These are phyloP conservation scores for Drosophila fungiperda DNA, from an alignment of 2,888 invertebrate species.

Conservation along the genomic window DNA sequence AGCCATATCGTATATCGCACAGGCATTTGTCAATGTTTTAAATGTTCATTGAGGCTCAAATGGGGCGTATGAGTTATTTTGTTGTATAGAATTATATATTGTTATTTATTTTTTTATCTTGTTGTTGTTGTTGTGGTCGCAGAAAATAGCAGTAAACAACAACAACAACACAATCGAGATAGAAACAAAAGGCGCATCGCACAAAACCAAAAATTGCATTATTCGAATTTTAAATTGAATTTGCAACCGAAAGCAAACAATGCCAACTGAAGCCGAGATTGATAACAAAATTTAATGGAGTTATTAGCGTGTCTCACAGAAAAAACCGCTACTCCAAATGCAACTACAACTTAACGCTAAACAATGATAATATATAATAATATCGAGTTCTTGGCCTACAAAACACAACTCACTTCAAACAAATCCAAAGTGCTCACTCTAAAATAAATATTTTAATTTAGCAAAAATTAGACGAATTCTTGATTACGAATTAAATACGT, in stretches of 20 bases:
- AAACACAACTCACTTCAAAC: background rate
- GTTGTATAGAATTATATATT: background rate
- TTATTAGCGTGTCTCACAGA: background rate
- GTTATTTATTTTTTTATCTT: conserved; percentile 1
- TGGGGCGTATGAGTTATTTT: conserved; percentile 6
- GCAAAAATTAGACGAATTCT: background rate
- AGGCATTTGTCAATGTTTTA: conserved; percentile 5
- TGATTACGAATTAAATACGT: background rate
- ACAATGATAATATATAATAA: background rate
- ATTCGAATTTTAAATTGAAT: background rate
- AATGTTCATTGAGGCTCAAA: background rate
- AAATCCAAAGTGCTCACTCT: background rate
- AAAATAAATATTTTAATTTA: background rate
- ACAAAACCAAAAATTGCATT: background rate
- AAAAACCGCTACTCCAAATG: background rate
- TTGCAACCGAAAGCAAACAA: conserved; percentile 6
- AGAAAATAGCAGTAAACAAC: conserved; percentile 14
- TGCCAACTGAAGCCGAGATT: conserved; percentile 10
- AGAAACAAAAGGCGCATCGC: background rate
- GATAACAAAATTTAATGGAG: conserved; percentile 3
- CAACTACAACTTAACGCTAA: background rate
- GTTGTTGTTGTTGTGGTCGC: conserved; percentile 18
- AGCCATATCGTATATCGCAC: conserved; percentile 9
- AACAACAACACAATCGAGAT: background rate
- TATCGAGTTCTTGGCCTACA: background rate